Base-by-base conservation (phyloP, 1,140 invertebrate genomes). In the Centruroides vittatus region DNA sequence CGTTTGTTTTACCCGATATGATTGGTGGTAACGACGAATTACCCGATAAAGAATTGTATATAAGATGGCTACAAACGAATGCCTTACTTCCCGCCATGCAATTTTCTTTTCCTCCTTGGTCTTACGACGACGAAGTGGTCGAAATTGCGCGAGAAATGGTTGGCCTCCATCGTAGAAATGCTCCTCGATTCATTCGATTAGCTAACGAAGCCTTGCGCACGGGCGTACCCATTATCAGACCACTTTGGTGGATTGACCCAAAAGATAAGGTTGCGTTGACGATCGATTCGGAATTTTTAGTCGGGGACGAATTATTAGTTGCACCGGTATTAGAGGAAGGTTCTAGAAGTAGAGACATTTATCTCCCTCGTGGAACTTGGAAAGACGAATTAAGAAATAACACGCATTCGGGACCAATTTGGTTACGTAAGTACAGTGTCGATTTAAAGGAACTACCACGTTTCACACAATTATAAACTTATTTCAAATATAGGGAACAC, bases 61-160 rank as follows among this genome's bases (percentile, higher is more conserved):
- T 95, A 54, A 76, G 93, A 66, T 97, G 92, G 92, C 73, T 92
- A 35, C 86, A 94, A 73, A 84, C 83, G 3, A 91, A 87, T 64
- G 79, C 84, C 0, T 93, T 93, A 68, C 82, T 97, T 80, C 89
- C 92, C 0, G 78, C 81, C 2, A 78, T 96, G 69, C 90, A 97
- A 73, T 92, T 89, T 71, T 93, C 90, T 3, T 85, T 84, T 63
- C 79, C 84, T 1, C 92, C 93, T 1, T 96, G 90, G 91, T 81
- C 88, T 57, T 93, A 83, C 72, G 86, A 89, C 66, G 68, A 79
- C 4, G 80, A 89, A 74, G 82, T 76, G 55, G 55, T 86, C 3
- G 68, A 74, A n/a, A 83, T 91, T 49, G 79, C 81, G 63, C 79
- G 78, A 61, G 79, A 75, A 59, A 84, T 82, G 67, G 82, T 85